These are phyloP conservation scores for Peromyscus nudipes DNA, from an alignment of 2,797 vertebrate species.

Conservation along the genomic window DNA sequence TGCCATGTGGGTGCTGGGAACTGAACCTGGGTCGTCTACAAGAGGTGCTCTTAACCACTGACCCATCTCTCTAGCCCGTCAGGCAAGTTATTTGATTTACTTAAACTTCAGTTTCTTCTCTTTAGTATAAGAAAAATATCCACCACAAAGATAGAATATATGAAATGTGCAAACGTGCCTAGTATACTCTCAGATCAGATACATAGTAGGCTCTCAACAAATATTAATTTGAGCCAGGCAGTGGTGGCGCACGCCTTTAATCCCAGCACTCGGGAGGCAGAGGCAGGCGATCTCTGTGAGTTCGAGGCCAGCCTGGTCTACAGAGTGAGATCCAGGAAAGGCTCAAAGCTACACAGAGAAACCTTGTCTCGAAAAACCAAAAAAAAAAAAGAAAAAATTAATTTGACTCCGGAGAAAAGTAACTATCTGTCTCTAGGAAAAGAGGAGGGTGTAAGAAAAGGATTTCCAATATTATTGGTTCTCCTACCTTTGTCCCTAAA, in stretches of 20 bases:
- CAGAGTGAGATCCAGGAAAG: too few species aligned
- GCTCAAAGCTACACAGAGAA: too few species aligned
- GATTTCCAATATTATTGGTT: constrained; percentile 28
- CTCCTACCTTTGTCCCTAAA: constrained; percentile 45
- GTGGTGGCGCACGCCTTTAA: too few species aligned
- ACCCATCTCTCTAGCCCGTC: background rate
- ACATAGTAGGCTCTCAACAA: constrained; percentile 13
- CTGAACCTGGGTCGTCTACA: background rate
- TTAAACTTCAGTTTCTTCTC: constrained; percentile 52
- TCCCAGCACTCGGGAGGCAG: too few species aligned
- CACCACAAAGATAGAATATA: constrained; percentile 23
- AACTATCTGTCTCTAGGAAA: constrained; percentile 33
- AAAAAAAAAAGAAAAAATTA: background rate
- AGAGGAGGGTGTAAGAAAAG: background rate
- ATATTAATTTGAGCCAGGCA: background rate
- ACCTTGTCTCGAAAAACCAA: too few species aligned
- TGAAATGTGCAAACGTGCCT: background rate
- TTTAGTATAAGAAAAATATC: constrained; percentile 20
- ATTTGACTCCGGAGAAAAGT: background rate
- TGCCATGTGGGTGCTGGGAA: background rate
- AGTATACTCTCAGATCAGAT: constrained; percentile 24
- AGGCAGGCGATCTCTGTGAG: too few species aligned
- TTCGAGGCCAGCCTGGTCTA: too few species aligned
- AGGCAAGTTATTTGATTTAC: constrained; percentile 55
- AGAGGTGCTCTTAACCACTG: background rate